These are phyloP conservation scores for Meganola albula DNA, from an alignment of 2,888 invertebrate species.

Conservation along the genomic window DNA sequence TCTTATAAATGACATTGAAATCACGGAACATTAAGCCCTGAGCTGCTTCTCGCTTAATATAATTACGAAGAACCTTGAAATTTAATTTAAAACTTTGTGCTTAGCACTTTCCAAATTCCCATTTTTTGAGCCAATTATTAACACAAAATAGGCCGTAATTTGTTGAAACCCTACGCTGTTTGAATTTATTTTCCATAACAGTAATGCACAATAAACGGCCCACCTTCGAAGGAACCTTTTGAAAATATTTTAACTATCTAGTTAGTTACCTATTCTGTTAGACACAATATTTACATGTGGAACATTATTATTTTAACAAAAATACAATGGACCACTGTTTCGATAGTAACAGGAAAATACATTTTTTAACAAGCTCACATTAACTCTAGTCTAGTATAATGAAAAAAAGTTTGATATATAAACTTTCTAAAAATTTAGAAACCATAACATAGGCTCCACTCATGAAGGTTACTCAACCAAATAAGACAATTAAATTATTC, in stretches of 20 bases:
- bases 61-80: slow-evolving; percentile 26
- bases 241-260: slow-evolving; percentile 14
- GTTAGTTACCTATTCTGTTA: no score
- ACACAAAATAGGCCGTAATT: slow-evolving; percentile 25
- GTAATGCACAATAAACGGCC: slow-evolving; percentile 14
- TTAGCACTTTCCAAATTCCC: slow-evolving; percentile 21
- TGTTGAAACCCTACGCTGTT: slow-evolving; percentile 15
- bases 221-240: slow-evolving; percentile 8
- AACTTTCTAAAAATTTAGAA: no score
- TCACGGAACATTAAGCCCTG: slow-evolving; percentile 14
- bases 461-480: no score
- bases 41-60: slow-evolving; percentile 17
- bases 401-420: no score
- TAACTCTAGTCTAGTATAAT: no score
- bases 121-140: slow-evolving; percentile 31
- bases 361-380: no score
- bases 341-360: slow-evolving; percentile 19
- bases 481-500: no score
- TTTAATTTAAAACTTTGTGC: slow-evolving; percentile 23
- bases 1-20: no score
- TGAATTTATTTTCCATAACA: slow-evolving; percentile 15
- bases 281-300: slow-evolving; percentile 28
- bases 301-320: slow-evolving; percentile 28
- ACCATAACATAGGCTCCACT: no score
- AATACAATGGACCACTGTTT: no score